Evolutionary conservation across 2,113 vertebrate species (phyloP), one percentile per base, ranked within the genome.

Genomic region (Eulacestoma nigropectus): DNA sequence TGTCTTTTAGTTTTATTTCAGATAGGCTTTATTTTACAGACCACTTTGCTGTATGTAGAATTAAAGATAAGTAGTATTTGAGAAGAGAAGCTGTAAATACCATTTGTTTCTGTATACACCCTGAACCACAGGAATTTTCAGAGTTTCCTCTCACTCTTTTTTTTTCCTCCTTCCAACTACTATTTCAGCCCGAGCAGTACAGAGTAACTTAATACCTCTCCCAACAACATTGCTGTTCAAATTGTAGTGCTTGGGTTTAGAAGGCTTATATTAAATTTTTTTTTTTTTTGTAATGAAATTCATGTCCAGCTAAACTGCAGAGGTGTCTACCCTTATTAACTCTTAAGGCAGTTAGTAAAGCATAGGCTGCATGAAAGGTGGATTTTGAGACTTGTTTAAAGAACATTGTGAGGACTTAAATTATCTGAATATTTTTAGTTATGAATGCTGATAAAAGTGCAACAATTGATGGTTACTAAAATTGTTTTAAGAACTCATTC

Each of bases 111-210:
- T 98, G 96, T 96, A 90, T 97, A 96, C 95, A 94, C 78, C 83
- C 95, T 93, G 94, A 96, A 95, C 97, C 97, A 95, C 95, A 98
- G 96, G 96, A 97, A 97, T 98, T 97, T 94, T 97, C 90, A 92
- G 92, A 63, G 95, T 94, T 97, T 97, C 96, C 96, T 94, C 84
- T 94, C 37, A 11, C 37, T n/a, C 59, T 95, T 67, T 85, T 39
- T 68, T 69, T 94, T 32, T 23, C 67, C 37, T 68, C 18, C 47
- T 75, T 95, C 92, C 84, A 97, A 78, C 78, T 87, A 50, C 93
- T 89, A 68, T 86, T 96, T 95, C 91, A 92, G 85, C 46, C 60
- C 63, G 52, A 65, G 90, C 62, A 10, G 77, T 84, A 60, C 83
- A 65, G 92, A 90, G 80, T 96, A 97, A 95, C 68, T 97, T 80